phyloP scores from a whole-genome alignment of 2,113 vertebrate genomes.

The Argyrosomus japonicus region DNA sequence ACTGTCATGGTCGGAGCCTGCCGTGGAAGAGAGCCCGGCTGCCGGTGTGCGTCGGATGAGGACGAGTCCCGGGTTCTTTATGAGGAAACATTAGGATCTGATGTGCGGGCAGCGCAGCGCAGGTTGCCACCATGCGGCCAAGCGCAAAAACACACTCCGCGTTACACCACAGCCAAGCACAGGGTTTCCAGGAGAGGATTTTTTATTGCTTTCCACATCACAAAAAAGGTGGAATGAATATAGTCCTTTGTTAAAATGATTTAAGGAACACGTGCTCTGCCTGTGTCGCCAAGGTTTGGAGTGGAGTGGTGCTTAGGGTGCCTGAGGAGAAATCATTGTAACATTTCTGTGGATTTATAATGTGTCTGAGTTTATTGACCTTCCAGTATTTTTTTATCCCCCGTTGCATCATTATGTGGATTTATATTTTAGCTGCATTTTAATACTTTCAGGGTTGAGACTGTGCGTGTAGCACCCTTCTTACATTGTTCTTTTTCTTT shows the following conservation, averaged over 20 bases:
- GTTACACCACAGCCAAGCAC: background rate
- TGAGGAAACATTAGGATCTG: constrained; percentile 59
- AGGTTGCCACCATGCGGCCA: constrained; percentile 82
- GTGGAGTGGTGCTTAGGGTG: constrained; percentile 12
- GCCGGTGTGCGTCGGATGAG: constrained; percentile 67
- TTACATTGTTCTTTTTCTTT: constrained; percentile 7
- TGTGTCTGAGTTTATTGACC: constrained; percentile 50
- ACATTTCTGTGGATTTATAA: constrained; percentile 38
- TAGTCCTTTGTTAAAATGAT: constrained; percentile 58
- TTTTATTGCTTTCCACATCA: constrained; percentile 41
- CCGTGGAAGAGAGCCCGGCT: constrained; percentile 67
- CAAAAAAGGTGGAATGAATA: constrained; percentile 52
- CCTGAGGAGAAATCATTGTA: constrained; percentile 28
- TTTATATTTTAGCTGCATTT: constrained; percentile 51
- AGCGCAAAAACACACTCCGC: constrained; percentile 63
- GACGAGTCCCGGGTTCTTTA: constrained; percentile 73
- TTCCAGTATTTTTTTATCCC: constrained; percentile 25
- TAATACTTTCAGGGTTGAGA: constrained; percentile 26
- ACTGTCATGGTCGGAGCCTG: constrained; percentile 59
- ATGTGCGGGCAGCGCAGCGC: constrained; percentile 59
- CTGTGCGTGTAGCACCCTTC: background rate
- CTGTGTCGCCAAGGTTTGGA: constrained; percentile 30
- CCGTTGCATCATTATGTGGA: constrained; percentile 35
- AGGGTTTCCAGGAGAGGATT: constrained; percentile 34
- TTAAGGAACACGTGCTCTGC: constrained; percentile 42